These are phyloP conservation scores for Rallus crepitans DNA, from an alignment of 2,797 vertebrate species.

Conservation along the genomic window DNA sequence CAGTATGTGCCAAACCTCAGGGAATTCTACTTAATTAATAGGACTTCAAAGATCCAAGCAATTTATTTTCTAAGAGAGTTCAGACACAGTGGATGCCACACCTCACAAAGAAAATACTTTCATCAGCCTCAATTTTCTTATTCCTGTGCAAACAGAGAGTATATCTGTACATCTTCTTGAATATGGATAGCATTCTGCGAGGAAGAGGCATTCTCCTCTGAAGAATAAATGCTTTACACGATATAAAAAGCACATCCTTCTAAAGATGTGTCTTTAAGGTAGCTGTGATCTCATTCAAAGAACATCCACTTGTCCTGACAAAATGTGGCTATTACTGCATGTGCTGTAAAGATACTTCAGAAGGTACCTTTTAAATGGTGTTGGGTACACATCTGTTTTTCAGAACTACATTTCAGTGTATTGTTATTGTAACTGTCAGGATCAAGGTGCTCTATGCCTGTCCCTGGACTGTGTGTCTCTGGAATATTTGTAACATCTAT, in stretches of 20 bases:
- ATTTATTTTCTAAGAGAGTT: not conserved
- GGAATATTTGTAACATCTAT: not conserved
- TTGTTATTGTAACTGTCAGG: not conserved
- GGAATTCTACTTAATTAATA: not conserved
- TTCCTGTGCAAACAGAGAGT: not conserved
- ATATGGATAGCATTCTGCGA: not conserved
- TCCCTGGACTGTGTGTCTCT: not conserved
- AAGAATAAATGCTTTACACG: not conserved
- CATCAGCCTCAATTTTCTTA: not conserved
- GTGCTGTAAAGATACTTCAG: not conserved
- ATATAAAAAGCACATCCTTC: not conserved
- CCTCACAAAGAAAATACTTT: not conserved
- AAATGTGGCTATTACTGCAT: not conserved
- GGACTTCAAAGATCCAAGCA: not conserved
- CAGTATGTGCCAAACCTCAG: not conserved
- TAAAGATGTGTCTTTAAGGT: not conserved
- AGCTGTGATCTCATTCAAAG: not conserved
- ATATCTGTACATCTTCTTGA: not conserved
- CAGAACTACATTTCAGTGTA: not conserved
- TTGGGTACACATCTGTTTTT: not conserved
- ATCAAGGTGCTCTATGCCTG: not conserved
- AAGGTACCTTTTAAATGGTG: not conserved
- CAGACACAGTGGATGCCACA: not conserved
- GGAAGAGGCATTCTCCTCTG: not conserved
- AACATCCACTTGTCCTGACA: not conserved